Percentiles rank a stretch among this genome's conserved stretches.
Conservation (phyloP, 2,888 invertebrate genomes). For the Eustalomyia histrio region DNA sequence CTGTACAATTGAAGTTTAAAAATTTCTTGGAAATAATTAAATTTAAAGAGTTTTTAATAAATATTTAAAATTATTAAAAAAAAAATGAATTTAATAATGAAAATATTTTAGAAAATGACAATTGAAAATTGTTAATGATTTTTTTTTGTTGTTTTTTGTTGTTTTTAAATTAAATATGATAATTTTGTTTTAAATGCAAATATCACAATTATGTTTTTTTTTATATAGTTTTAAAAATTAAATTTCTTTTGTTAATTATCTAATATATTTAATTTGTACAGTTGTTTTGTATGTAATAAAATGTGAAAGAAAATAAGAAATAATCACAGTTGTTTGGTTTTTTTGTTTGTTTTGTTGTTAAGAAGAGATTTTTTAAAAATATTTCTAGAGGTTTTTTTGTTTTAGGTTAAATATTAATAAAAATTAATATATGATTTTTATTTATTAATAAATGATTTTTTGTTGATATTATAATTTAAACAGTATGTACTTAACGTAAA, state of each 20-base stretch:
- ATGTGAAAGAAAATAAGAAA: conserved; percentile 61
- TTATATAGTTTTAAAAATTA: conserved; percentile 21
- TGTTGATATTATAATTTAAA: conserved; percentile 34
- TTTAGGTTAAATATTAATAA: conserved; percentile 58
- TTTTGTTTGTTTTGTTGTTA: conserved; percentile 50
- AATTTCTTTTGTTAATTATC: conserved; percentile 11
- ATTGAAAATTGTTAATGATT: not conserved
- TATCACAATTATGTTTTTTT: conserved; percentile 54
- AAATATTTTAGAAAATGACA: conserved; percentile 3
- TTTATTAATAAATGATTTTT: conserved; percentile 58
- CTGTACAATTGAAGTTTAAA: conserved; percentile 13
- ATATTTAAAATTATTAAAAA: conserved; percentile 4
- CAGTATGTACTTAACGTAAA: conserved; percentile 18
- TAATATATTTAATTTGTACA: conserved; percentile 36
- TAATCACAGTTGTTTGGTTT: conserved; percentile 63
- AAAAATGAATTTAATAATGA: not conserved
- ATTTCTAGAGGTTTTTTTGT: conserved; percentile 39
- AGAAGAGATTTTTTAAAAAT: conserved; percentile 41
- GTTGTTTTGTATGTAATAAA: conserved; percentile 36
- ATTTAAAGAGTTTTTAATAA: conserved; percentile 8
- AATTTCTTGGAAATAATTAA: not conserved
- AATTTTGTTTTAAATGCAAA: conserved; percentile 54
- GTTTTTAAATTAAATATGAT: conserved; percentile 26
- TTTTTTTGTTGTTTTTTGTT: no score
- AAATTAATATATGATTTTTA: conserved; percentile 57